These are phyloP conservation scores for Epistrophe grossulariae DNA, from an alignment of 2,888 invertebrate genomes.

Conservation along the genomic window DNA sequence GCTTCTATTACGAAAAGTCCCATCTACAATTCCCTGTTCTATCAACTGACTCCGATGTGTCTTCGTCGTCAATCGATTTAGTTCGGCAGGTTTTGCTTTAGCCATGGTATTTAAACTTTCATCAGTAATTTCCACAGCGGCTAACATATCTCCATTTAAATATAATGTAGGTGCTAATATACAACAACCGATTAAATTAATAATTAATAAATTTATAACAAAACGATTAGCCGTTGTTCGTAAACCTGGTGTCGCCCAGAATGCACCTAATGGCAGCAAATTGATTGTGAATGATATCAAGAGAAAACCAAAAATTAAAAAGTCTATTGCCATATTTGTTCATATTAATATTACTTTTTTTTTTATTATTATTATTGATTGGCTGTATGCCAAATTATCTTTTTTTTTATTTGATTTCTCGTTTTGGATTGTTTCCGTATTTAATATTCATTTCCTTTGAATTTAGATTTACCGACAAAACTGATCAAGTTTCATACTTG, in stretches of 20 bases:
- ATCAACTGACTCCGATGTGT: conserved; percentile 78
- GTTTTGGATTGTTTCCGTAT: conserved; percentile 36
- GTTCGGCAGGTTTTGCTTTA: conserved; percentile 77
- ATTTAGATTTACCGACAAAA: conserved; percentile 17
- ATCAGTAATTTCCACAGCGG: conserved; percentile 31
- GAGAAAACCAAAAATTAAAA: conserved; percentile 83
- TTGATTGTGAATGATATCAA: conserved; percentile 83
- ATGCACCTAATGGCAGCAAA: conserved; percentile 83
- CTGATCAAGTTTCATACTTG: conserved; percentile 2
- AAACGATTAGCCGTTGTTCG: conserved; percentile 84
- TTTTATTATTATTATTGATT: conserved; percentile 13
- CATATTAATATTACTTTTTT: conserved; percentile 76
- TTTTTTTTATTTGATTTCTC: conserved; percentile 15
- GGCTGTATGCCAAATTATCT: conserved; percentile 31
- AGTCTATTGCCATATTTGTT: conserved; percentile 83
- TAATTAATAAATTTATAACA: conserved; percentile 83
- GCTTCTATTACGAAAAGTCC: conserved; percentile 41
- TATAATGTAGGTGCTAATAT: conserved; percentile 83
- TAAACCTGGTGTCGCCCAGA: conserved; percentile 84
- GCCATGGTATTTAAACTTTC: conserved; percentile 81
- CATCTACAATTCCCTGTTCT: conserved; percentile 75
- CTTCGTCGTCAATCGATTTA: conserved; percentile 77
- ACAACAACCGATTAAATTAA: conserved; percentile 83
- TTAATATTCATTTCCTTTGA: conserved; percentile 22
- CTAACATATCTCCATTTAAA: conserved; percentile 76